These are phyloP conservation scores for Nothoprocta pentlandii DNA, from an alignment of 2,113 vertebrate genomes.

Conservation along the genomic window DNA sequence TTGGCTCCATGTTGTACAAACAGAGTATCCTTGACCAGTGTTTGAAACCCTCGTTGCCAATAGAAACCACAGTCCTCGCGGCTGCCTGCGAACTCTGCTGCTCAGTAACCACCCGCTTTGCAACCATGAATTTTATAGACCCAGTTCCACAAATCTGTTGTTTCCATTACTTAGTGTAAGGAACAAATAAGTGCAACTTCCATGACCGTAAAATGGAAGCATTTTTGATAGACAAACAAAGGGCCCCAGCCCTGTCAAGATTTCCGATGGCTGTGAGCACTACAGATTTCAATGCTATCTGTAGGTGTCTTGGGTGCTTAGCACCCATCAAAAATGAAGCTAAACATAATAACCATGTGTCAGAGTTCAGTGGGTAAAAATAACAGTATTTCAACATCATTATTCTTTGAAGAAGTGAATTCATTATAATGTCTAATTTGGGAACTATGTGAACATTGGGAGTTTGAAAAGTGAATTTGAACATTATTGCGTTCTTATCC, in stretches of 20 bases:
- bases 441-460: not conserved
- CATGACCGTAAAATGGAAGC: not conserved
- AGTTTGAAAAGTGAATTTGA: not conserved
- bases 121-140: not conserved
- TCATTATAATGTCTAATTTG: not conserved
- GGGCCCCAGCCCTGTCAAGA: not conserved
- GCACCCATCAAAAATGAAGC: not conserved
- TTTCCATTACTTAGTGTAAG: not conserved
- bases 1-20: not conserved
- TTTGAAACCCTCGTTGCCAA: not conserved
- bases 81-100: not conserved
- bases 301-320: not conserved
- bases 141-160: not conserved
- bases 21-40: not conserved
- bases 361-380: slow-evolving; percentile 39
- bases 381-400: not conserved
- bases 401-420: not conserved
- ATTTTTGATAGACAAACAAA: not conserved
- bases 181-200: not conserved
- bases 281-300: not conserved
- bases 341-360: slow-evolving; percentile 24
- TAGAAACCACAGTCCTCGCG: not conserved
- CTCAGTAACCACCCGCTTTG: not conserved
- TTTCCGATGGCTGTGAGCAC: not conserved
- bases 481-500: not conserved